These are phyloP conservation scores for Xestia rhomboidea DNA, from an alignment of 2,888 invertebrate species.

Conservation along the genomic window DNA sequence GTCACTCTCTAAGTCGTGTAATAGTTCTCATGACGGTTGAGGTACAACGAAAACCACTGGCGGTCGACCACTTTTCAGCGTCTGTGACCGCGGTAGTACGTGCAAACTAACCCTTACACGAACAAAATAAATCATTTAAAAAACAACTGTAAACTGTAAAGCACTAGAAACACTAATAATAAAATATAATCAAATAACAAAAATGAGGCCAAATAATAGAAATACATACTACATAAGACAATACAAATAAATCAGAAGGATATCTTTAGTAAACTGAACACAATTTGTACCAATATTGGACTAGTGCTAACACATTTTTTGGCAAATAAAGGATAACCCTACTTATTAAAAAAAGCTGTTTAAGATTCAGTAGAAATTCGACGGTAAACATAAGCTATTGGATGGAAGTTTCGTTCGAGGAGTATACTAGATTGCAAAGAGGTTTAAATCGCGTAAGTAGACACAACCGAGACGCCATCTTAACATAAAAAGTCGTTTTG, in stretches of 20 bases:
- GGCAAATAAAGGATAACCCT: slow-evolving; percentile 56
- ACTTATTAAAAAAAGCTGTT: slow-evolving; percentile 18
- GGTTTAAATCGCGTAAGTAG: not conserved
- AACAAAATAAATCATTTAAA: slow-evolving; percentile 33
- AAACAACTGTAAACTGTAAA: slow-evolving; percentile 50
- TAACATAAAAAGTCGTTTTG: not conserved
- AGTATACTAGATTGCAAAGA: slow-evolving; percentile 3
- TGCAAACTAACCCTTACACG: slow-evolving; percentile 6
- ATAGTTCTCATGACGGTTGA: not conserved
- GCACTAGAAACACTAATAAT: no score
- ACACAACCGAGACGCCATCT: not conserved
- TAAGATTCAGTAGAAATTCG: slow-evolving; percentile 20
- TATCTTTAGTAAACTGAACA: slow-evolving; percentile 56
- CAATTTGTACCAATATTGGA: slow-evolving; percentile 58
- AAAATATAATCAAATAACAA: not conserved
- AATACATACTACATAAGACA: slow-evolving; percentile 5
- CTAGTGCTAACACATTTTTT: slow-evolving; percentile 64
- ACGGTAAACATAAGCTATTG: not conserved
- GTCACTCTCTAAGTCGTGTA: not conserved
- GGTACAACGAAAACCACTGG: not conserved
- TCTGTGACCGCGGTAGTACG: not conserved
- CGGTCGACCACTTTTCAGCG: not conserved
- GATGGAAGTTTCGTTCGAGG: slow-evolving; percentile 3
- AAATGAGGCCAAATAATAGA: slow-evolving; percentile 21
- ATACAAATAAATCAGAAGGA: slow-evolving; percentile 7